Base-by-base conservation (phyloP, 1,140 invertebrate genomes). In the Notospermus geniculatus region DNA sequence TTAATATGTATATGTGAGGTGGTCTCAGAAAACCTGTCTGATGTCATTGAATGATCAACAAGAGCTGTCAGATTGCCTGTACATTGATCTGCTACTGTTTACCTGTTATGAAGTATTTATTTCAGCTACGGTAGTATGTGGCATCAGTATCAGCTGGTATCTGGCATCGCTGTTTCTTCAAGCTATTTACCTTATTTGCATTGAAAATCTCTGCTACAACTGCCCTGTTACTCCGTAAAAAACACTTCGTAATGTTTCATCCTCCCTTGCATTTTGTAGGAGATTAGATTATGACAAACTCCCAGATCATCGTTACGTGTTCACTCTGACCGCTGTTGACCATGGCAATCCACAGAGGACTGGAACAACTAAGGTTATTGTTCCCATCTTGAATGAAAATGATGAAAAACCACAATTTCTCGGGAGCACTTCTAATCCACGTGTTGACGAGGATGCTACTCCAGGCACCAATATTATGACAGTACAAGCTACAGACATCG, bases 281-380 rank as follows among this genome's bases (percentile, higher is more conserved):
- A 50, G n/a, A 50, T 50, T 50, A n/a, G 46, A 50, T 50, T 50
- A 50, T 50, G 46, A 50, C 46, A 5, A n/a, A 4, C n/a, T 27
- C 4, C 46, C 46, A 5, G 46, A 27, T n/a, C 46, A 50, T n/a
- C 4, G 4, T 5, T 50, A 50, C 46, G n/a, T 7, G 25, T 23
- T 50, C n/a, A 19, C n/a, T 23, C 25, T 50, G 25, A 23, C n/a
- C 5, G 46, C 46, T 27, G 25, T 23, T 19, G 46, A 50, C n/a
- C 4, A 50, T 23, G 46, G 46, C 46, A 19, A 5, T 5, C n/a
- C 19, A 23, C 46, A 19, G n/a, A 50, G n/a, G 4, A 50, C 46
- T 7, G 46, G 19, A 19, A 50, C 46, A 5, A 50, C 46, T n/a
- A 50, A 50, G 9, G 46, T 50, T 23, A 5, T 5, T n/a, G n/a